A percentile compares a stretch with the other conserved stretches of the same genome.
phyloP scores from a whole-genome alignment of 64 coral and sea anemone species.

The Pachyseris speciosa region DNA sequence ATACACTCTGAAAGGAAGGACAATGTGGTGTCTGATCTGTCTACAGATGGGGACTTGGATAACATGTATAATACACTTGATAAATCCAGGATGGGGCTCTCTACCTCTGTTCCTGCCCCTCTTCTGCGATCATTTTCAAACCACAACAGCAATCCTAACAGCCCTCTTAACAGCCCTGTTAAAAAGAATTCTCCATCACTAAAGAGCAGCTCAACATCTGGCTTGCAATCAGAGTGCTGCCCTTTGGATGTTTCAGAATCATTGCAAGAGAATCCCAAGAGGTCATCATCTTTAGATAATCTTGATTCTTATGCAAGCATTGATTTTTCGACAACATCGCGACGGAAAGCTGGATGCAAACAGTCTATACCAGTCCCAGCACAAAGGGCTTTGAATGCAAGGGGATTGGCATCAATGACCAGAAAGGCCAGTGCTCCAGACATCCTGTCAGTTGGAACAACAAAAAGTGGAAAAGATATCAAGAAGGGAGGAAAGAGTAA shows the following conservation, averaged over 20 bases:
- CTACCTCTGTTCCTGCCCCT: background rate
- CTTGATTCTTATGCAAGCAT: constrained; percentile 64
- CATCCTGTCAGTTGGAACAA: background rate
- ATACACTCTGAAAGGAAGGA: background rate
- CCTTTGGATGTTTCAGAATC: constrained; percentile 25
- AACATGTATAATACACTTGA: constrained; percentile 54
- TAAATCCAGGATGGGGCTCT: background rate
- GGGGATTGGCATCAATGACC: background rate
- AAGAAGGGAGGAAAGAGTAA: constrained; percentile 23
- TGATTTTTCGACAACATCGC: constrained; percentile 13
- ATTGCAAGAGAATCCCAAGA: background rate
- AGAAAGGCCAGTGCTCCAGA: constrained; percentile 72
- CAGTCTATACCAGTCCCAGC: constrained; percentile 8
- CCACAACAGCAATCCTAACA: background rate
- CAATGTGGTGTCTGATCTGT: background rate
- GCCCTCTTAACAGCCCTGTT: background rate
- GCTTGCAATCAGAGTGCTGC: background rate
- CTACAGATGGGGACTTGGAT: background rate
- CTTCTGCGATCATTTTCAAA: background rate
- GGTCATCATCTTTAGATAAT: constrained; percentile 41
- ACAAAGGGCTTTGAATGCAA: background rate
- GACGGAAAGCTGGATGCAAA: background rate
- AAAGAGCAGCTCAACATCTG: constrained; percentile 39
- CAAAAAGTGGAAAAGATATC: background rate
- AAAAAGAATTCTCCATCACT: background rate